Evolutionary conservation across 2,888 invertebrate species (phyloP).

Genomic region (Thereva nobilitata): DNA sequence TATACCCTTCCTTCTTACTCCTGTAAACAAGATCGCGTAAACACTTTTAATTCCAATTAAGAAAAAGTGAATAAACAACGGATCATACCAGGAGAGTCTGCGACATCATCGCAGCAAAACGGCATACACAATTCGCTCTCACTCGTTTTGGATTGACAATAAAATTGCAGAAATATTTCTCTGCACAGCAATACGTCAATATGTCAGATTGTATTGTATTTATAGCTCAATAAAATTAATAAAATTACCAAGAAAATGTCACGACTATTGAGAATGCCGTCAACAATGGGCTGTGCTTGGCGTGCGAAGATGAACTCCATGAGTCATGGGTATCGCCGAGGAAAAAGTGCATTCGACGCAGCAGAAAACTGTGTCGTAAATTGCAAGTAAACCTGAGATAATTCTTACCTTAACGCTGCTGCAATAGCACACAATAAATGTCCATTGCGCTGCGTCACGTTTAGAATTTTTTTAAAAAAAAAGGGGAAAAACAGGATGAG

Average conservation of each 20-base stretch:
- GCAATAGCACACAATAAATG: slow-evolving; percentile 27
- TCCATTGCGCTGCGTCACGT: slow-evolving; percentile 12
- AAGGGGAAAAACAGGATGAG: neutral
- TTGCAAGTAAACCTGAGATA: slow-evolving; percentile 15
- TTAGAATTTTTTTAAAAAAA: neutral
- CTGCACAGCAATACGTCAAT: slow-evolving; percentile 31
- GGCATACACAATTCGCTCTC: neutral
- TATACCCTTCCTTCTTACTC: too few relatives aligned
- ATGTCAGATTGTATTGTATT: slow-evolving; percentile 32
- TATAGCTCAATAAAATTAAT: slow-evolving; percentile 37
- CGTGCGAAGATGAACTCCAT: slow-evolving; percentile 32
- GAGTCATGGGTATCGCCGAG: slow-evolving; percentile 9
- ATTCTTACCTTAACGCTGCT: slow-evolving; percentile 10
- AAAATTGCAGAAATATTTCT: slow-evolving; percentile 34
- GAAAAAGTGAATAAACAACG: too few relatives aligned
- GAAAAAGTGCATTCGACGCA: slow-evolving; percentile 8
- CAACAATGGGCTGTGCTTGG: slow-evolving; percentile 19
- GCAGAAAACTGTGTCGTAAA: slow-evolving; percentile 25
- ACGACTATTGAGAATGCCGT: slow-evolving; percentile 5
- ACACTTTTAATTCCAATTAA: too few relatives aligned
- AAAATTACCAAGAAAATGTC: slow-evolving; percentile 34
- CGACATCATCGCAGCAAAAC: neutral
- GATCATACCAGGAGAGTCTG: too few relatives aligned
- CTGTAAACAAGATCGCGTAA: too few relatives aligned
- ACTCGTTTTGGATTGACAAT: neutral